phyloP scores from a whole-genome alignment of 2,113 vertebrate genomes.

The Aramus guarauna region DNA sequence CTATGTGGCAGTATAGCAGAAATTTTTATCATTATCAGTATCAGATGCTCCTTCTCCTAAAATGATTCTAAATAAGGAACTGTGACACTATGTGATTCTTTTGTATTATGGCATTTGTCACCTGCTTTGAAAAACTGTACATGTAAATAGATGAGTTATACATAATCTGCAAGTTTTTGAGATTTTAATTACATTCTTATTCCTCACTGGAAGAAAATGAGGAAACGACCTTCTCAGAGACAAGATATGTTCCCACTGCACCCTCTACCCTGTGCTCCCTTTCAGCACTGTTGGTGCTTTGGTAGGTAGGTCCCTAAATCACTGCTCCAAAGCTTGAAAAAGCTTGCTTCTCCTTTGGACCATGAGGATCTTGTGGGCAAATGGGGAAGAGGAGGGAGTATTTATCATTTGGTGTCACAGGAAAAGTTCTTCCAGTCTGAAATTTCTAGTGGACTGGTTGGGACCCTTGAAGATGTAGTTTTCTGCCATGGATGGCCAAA shows the following conservation, averaged over 20 bases:
- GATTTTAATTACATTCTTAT: neutral
- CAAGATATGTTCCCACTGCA: neutral
- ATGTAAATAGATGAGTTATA: neutral
- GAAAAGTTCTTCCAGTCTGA: neutral
- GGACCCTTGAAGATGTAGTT: neutral
- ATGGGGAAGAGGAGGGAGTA: neutral
- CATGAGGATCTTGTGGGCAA: neutral
- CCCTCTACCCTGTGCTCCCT: neutral
- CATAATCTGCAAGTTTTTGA: neutral
- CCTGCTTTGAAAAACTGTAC: neutral
- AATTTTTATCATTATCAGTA: neutral
- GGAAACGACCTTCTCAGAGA: neutral
- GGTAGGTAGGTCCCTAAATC: neutral
- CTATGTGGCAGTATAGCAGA: neutral
- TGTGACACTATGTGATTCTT: fast-evolving
- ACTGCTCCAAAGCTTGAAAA: neutral
- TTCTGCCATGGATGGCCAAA: neutral
- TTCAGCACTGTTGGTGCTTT: neutral
- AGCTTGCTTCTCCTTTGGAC: neutral
- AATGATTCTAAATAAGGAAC: neutral
- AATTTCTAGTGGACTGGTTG: neutral
- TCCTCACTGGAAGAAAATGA: neutral
- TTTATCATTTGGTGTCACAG: neutral
- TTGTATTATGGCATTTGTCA: neutral
- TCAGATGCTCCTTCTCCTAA: neutral